Percentiles rank a stretch among this genome's conserved stretches.
Evolutionary conservation across 1,140 invertebrate genomes (phyloP).

Genomic region (Brachionus koreanus): DNA sequence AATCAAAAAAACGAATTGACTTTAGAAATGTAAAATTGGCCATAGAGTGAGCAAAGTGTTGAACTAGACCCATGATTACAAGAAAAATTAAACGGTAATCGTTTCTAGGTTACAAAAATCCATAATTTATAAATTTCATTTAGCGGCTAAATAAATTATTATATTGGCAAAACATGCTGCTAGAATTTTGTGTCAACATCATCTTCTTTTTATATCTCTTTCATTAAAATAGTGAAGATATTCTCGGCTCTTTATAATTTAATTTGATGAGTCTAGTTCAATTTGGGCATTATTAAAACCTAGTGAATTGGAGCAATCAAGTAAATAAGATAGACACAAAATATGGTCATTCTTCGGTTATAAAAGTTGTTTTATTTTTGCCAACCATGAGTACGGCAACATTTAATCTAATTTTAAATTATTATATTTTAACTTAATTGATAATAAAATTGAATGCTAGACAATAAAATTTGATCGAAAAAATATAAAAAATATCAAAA

Average conservation of each 20-base stretch:
- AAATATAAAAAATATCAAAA: neutral
- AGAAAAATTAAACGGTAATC: neutral
- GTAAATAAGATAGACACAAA: neutral
- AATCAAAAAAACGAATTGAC: neutral
- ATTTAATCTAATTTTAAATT: constrained; percentile 34
- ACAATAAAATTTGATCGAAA: constrained; percentile 18
- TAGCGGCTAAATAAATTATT: neutral
- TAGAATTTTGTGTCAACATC: neutral
- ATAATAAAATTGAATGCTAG: constrained; percentile 39
- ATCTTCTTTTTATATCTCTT: neutral
- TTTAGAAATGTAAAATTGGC: neutral
- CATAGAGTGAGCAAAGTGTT: neutral
- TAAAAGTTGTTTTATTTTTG: neutral
- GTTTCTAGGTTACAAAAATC: neutral
- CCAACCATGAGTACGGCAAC: neutral
- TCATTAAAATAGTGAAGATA: neutral
- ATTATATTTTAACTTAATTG: constrained; percentile 35
- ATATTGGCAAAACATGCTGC: too few relatives aligned
- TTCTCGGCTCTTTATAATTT: neutral
- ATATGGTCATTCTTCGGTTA: neutral
- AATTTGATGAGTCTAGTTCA: neutral
- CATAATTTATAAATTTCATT: neutral
- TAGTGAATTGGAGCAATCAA: neutral
- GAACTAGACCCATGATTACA: neutral
- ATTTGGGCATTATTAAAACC: neutral